Evolutionary conservation across 2,113 vertebrate genomes (phyloP), one percentile per base, ranked within the genome.

Genomic region (Kryptolebias marmoratus): DNA sequence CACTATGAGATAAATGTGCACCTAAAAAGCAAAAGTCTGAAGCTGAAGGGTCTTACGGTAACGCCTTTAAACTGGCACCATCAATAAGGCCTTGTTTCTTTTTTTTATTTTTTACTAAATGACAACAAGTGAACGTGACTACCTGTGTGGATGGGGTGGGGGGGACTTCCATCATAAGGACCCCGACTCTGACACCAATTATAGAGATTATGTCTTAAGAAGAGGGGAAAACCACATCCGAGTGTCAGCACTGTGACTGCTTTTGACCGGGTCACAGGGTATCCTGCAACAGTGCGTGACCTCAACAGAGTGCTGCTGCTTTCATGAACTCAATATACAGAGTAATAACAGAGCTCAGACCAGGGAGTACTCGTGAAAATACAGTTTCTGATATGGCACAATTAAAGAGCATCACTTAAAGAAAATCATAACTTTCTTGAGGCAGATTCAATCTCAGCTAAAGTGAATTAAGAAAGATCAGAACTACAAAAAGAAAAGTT

Each of bases 201-300:
- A 99, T 95, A 97, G 93, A 97, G 96, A 98, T 98, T 98, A 97
- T 94, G 95, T 97, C 95, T 96, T 94, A 92, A 92, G 79, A 90
- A 94, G 93, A 96, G 95, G 95, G 94, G 94, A 93, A 93, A 95
- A 93, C 94, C 90, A 87, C 92, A 92, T 93, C 91, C 75, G 89
- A 92, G 94, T 91, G 92, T 91, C 94, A 94, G 91, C 83, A 85
- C 90, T 1, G 70, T 94, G 95, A 97, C 97, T 93, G 88, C 93
- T 94, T 93, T 87, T 95, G 96, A 96, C 95, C 94, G 93, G 95
- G 96, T 98, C 95, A 95, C 90, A 73, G 89, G 90, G 85, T 92
- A 90, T 93, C 81, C 86, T 83, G 92, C 93, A 93, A 85, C 81
- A 94, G 91, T 73, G 86, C 91, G 79, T 90, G 93, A 97, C 96